These are phyloP conservation scores for Drosophila nr. fundita DNA, from an alignment of 2,888 invertebrate species.

Conservation along the genomic window DNA sequence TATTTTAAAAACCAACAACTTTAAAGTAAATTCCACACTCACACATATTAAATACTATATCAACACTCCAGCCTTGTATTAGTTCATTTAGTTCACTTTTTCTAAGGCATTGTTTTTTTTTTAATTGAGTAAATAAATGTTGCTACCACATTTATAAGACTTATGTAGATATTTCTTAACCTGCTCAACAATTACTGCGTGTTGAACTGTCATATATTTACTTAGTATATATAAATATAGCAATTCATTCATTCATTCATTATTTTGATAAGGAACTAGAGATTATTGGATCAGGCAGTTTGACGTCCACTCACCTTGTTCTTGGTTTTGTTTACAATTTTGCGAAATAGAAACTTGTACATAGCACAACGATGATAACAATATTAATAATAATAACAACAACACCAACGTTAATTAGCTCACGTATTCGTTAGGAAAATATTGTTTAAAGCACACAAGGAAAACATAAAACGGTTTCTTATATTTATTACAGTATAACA, in stretches of 20 bases:
- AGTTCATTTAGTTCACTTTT: not conserved
- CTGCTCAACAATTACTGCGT: conserved; percentile 45
- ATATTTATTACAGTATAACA: conserved; percentile 19
- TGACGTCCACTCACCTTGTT: conserved; percentile 63
- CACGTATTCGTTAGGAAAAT: conserved; percentile 32
- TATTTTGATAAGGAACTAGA: conserved; percentile 34
- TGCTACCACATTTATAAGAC: conserved; percentile 16
- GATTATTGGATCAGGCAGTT: conserved; percentile 25
- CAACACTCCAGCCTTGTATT: not conserved
- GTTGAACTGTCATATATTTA: not conserved
- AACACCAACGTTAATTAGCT: conserved; percentile 25
- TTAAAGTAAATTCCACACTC: not conserved
- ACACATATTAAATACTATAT: not conserved
- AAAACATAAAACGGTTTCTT: conserved; percentile 9
- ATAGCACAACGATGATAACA: conserved; percentile 41
- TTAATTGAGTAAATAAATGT: not conserved
- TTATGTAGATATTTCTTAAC: conserved; percentile 31
- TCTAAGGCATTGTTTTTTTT: not conserved
- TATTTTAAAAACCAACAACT: not conserved
- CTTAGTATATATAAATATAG: conserved; percentile 1
- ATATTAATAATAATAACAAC: conserved; percentile 24
- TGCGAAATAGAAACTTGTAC: conserved; percentile 68
- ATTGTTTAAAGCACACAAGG: conserved; percentile 30
- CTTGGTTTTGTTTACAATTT: conserved; percentile 58
- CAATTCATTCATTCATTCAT: conserved; percentile 24